Percentiles rank a stretch among this genome's conserved stretches.
Evolutionary conservation across 2,888 invertebrate species (phyloP).

Genomic region (Cantharis flavilabris): DNA sequence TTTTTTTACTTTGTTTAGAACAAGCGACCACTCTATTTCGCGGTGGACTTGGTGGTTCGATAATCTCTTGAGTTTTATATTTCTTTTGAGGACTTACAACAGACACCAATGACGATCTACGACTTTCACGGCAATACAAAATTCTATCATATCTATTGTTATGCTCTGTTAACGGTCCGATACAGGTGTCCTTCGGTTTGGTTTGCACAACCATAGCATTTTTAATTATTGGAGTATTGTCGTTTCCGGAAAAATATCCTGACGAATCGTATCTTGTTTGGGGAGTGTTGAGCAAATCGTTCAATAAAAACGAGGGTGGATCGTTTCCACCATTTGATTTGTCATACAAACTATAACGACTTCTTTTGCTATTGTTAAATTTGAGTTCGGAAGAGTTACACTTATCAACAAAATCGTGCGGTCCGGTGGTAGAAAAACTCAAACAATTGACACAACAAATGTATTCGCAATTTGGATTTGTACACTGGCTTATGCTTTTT

Average conservation of each 20-base stretch:
- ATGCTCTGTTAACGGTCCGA: conserved; percentile 1
- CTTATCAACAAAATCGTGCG: conserved; percentile 48
- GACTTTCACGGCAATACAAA: conserved; percentile 5
- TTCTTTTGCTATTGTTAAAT: neutral
- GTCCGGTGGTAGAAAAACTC: conserved; percentile 46
- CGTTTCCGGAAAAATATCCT: conserved; percentile 20
- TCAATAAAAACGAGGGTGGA: conserved; percentile 27
- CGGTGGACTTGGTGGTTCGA: conserved; percentile 47
- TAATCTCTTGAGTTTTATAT: conserved; percentile 20
- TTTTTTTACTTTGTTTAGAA: conserved; percentile 49
- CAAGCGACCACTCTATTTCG: conserved; percentile 43
- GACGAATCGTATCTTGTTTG: conserved; percentile 20
- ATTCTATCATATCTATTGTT: conserved; percentile 3
- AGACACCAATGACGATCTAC: conserved; percentile 25
- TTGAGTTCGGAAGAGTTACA: conserved; percentile 41
- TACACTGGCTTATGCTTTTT: conserved; percentile 49
- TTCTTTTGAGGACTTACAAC: conserved; percentile 31
- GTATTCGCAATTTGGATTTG: conserved; percentile 45
- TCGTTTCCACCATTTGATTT: conserved; percentile 16
- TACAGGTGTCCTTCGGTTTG: neutral
- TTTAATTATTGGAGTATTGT: conserved; percentile 10
- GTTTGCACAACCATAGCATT: neutral
- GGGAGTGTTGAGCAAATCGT: neutral
- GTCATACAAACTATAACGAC: conserved; percentile 11
- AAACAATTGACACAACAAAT: conserved; percentile 49